A percentile compares a stretch with the other conserved stretches of the same genome.
These are phyloP conservation scores for Hephaestus fuliginosus DNA, from an alignment of 2,797 vertebrate genomes.

Conservation along the genomic window DNA sequence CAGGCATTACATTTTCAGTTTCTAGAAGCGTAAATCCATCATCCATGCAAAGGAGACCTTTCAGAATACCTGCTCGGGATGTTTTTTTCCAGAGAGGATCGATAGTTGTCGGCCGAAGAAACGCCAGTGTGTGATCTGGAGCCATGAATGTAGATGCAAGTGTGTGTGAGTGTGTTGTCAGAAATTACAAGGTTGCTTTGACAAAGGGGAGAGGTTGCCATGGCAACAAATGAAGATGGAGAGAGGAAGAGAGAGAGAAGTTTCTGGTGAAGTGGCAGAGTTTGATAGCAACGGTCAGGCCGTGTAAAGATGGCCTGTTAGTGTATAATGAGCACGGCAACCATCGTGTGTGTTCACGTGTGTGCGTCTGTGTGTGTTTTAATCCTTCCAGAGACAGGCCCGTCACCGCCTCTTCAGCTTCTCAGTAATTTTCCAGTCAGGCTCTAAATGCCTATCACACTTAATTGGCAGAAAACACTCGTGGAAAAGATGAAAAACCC, in stretches of 20 bases:
- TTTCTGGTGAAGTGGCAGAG: conserved; percentile 16
- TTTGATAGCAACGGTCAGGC: conserved; percentile 16
- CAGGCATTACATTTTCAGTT: not conserved
- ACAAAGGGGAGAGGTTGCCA: conserved; percentile 48
- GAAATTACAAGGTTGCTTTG: conserved; percentile 19
- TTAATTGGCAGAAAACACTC: conserved; percentile 48
- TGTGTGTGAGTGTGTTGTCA: not conserved
- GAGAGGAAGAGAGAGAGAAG: not conserved
- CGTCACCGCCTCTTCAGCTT: conserved; percentile 17
- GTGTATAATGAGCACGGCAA: conserved; percentile 42
- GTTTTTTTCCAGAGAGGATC: conserved; percentile 28
- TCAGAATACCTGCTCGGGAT: conserved; percentile 24
- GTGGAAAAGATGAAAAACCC: conserved; percentile 36
- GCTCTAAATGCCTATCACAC: conserved; percentile 23
- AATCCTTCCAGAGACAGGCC: conserved; percentile 13
- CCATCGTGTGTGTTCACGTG: not conserved
- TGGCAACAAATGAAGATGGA: conserved; percentile 62
- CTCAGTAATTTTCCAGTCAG: conserved; percentile 22
- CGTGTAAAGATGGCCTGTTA: conserved; percentile 14
- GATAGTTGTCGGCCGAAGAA: conserved; percentile 21
- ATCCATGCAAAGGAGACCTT: conserved; percentile 21
- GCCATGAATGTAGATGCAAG: not conserved
- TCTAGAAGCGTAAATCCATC: conserved; percentile 4
- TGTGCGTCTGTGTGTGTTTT: not conserved
- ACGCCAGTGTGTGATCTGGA: conserved; percentile 18